Evolutionary conservation across 2,888 invertebrate species (phyloP), one percentile per base, ranked within the genome.

Genomic region (Heteromyza rotundicornis): DNA sequence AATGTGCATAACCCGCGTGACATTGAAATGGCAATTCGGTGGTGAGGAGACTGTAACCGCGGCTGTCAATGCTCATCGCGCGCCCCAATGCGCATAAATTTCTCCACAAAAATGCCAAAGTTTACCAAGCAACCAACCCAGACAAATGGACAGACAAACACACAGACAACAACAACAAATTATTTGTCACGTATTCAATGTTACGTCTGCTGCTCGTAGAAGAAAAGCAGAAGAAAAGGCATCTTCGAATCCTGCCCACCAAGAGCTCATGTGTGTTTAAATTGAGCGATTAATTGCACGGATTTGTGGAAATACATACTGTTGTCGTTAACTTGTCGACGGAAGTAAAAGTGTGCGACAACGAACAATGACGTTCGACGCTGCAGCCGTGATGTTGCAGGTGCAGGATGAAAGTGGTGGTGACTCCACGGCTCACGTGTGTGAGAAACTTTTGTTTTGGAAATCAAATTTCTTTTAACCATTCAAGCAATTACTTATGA

Each of bases 331-430:
- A n/a, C n/a, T 47, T 20, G 47, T 8, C 47, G 19, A 47, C 47
- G 47, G 47, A 47, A 47, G 47, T 47, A 47, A 47, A 47, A 47
- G 47, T 47, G n/a, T n/a, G 47, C 47, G 16, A n/a, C n/a, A n/a
- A n/a, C n/a, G n/a, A n/a, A n/a, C n/a, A n/a, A n/a, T n/a, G n/a
- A n/a, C n/a, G n/a, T n/a, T n/a, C 5, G 5, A 12, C 32, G 32
- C n/a, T 40, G 10, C 16, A 14, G 40, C 40, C 3, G 47, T 20
- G 19, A 3, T 47, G 47, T 14, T 47, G 47, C 47, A 47, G 47
- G 47, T 47, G 47, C 47, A 47, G 47, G 47, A 47, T 20, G 47
- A 47, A 19, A 19, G 47, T 20, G 47, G 2, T 47, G 20, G 17
- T 14, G 19, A 20, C 47, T 19, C 2, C 47, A 47, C 17, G 14